Base-by-base conservation (phyloP, 53 echinoderm and acorn worm species). In the Luidia sarsii region DNA sequence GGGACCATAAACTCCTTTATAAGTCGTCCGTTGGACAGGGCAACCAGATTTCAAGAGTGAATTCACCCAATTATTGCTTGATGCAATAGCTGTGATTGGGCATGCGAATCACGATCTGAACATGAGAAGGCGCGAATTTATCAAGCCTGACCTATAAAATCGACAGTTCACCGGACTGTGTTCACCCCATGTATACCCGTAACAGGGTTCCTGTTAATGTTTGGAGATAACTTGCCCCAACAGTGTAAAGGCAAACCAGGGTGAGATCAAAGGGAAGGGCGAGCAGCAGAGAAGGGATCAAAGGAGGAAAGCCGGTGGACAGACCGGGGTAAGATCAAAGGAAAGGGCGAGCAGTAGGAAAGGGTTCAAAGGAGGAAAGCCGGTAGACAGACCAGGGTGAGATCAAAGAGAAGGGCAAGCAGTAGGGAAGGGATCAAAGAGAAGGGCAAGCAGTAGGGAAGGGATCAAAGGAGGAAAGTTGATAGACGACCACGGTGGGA, bases 131-230 rank as follows among this genome's bases (percentile, higher is more conserved):
- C n/a, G n/a, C n/a, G n/a, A n/a, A n/a, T 24, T 52, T 1, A 52
- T 52, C 0, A 52, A 52, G 53, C 53, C 53, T 24, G 53, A 52
- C 20, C 24, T 52, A 4, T 50, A 70, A 33, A 33, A 50, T n/a
- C n/a, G n/a, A 0, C 70, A 70, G 21, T 70, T 2, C 51, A 33
- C 34, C 2, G 32, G 50, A 32, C 70, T 70, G 18, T 70, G 35
- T 22, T 70, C 70, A 18, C 20, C 33, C 0, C 16, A 51, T 33
- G 51, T n/a, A n/a, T 33, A 36, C 70, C 70, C 52, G 11, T 70
- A 70, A 70, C 50, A 4, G 36, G 52, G 70, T 23, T 51, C 52
- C 24, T n/a, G n/a, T n/a, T n/a, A n/a, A n/a, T 70, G 70, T 70
- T 70, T 50, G 70, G 70, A 34, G 70, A 70, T 35, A 32, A 70